phyloP scores from a whole-genome alignment of 2,797 vertebrate genomes.

The Chloroceryle inda region DNA sequence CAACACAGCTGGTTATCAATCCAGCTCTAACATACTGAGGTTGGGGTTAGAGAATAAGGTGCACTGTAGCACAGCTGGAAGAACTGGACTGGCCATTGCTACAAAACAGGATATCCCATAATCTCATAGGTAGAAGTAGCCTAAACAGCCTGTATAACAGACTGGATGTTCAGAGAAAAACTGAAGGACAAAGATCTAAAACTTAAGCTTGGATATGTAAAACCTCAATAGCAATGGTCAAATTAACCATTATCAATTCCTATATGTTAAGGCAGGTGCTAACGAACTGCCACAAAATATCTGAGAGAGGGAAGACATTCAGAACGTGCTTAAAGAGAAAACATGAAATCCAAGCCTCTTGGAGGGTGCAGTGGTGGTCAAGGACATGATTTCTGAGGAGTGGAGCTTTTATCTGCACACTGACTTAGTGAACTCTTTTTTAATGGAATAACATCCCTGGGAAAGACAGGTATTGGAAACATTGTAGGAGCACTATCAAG shows the following conservation, averaged over 20 bases:
- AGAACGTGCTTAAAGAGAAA: neutral
- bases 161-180: neutral
- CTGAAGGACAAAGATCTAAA: neutral
- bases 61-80: neutral
- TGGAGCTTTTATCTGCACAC: neutral
- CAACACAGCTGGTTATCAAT: neutral
- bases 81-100: neutral
- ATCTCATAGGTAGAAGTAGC: neutral
- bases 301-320: neutral
- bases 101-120: neutral
- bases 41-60: neutral
- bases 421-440: rapidly evolving
- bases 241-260: neutral
- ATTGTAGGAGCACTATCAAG: neutral
- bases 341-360: neutral
- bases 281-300: neutral
- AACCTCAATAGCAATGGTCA: neutral
- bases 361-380: neutral
- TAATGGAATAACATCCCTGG: neutral
- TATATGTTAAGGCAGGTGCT: neutral
- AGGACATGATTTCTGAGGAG: neutral
- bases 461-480: neutral
- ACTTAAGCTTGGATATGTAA: neutral
- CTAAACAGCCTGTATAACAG: neutral
- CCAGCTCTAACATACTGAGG: neutral